Percentiles rank a stretch among this genome's conserved stretches.
These are phyloP conservation scores for Peromyscus polionotus DNA, from an alignment of 2,113 vertebrate species.

Conservation along the genomic window DNA sequence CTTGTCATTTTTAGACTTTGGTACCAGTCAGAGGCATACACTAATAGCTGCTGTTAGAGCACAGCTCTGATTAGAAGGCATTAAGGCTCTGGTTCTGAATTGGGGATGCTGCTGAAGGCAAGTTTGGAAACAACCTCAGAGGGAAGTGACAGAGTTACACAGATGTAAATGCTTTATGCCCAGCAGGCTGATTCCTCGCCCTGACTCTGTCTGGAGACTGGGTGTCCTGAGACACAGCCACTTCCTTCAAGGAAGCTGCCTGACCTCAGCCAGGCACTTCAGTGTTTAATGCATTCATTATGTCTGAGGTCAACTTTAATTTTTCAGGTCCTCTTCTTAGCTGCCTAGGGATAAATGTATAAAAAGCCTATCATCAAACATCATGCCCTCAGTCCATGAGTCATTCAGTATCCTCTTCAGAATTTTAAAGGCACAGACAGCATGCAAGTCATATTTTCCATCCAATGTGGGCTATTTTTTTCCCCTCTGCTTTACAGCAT, in stretches of 20 bases:
- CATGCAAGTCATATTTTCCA: constrained; percentile 68
- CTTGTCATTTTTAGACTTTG: neutral
- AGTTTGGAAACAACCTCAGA: constrained; percentile 25
- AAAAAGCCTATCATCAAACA: constrained; percentile 52
- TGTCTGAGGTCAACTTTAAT: constrained; percentile 67
- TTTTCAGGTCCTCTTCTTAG: constrained; percentile 32
- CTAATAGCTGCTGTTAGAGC: neutral
- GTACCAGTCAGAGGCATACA: neutral
- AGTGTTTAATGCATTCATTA: constrained; percentile 45
- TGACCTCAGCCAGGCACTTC: neutral
- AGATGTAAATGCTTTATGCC: constrained; percentile 60
- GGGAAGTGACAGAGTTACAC: constrained; percentile 37
- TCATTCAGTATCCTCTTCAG: constrained; percentile 35
- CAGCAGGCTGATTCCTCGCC: neutral
- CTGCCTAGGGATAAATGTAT: constrained; percentile 58
- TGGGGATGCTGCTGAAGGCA: constrained; percentile 16
- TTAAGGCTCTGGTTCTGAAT: neutral
- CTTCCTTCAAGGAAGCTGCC: constrained; percentile 49
- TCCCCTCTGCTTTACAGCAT: constrained; percentile 51
- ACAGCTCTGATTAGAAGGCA: constrained; percentile 11
- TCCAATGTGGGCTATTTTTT: constrained; percentile 61
- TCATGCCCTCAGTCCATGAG: constrained; percentile 4
- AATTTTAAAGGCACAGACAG: constrained; percentile 59
- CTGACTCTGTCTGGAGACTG: constrained; percentile 57
- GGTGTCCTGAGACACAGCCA: constrained; percentile 45